Evolutionary conservation across 1,140 invertebrate genomes (phyloP), one percentile per base, ranked within the genome.

Genomic region (Drosophila gunungcola): DNA sequence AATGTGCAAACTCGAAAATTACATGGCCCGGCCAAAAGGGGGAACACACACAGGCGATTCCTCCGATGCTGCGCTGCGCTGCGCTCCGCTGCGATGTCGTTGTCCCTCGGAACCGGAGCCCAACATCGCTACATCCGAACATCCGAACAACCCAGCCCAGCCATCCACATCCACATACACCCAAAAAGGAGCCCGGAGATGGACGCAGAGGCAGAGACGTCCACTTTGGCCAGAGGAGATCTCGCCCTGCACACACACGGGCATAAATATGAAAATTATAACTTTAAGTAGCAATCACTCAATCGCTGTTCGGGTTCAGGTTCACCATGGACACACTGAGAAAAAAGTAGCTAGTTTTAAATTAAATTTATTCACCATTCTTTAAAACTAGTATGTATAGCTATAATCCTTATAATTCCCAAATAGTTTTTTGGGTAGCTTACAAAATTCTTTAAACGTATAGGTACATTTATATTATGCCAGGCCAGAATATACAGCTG

Each of bases 241-340:
- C 70, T 55, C 49, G 36, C 57, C 43, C 69, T 13, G 57, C 48
- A 67, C 56, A 65, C 46, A 83, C 63, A 84, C 38, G 73, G 78
- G 80, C 43, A 80, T 86, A 91, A 91, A 91, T 91, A 91, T 91
- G 90, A 91, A 91, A 91, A 91, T 91, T 91, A 91, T 91, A 91
- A 91, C 90, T 91, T 91, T 91, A 88, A 89, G 88, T 91, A 91
- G 88, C 91, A 91, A 91, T 91, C 91, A 91, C 91, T 91, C 91
- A 91, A 91, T 91, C 91, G 91, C 79, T 84, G 85, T 60, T 78
- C 61, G 54, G 60, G 62, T 49, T 60, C 61, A 48, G 64, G 68
- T 42, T 70, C 36, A 41, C 51, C 38, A 6, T 32, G 45, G 21
- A 2, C 45, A 45, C 56, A 64, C 57, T 65, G 29, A 38, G 46